phyloP scores from a whole-genome alignment of 2,888 invertebrate genomes.

The Apamea epomidion region DNA sequence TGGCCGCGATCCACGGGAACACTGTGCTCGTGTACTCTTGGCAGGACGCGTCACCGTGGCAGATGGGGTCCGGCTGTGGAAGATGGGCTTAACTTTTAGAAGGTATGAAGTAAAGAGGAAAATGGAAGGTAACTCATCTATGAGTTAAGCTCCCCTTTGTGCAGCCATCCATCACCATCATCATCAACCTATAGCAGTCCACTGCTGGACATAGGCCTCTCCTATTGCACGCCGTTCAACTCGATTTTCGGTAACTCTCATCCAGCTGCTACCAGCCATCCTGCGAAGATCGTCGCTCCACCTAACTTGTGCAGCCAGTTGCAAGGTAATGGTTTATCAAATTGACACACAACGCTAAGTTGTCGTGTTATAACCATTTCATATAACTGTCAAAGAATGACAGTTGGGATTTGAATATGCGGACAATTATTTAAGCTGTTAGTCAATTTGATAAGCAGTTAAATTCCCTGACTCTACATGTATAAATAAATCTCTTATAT shows the following conservation, averaged over 20 bases:
- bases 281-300: too few species aligned
- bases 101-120: background rate
- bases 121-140: background rate
- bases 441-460: background rate
- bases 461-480: background rate
- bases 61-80: constrained; percentile 45
- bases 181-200: too few species aligned
- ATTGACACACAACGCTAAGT: too few species aligned
- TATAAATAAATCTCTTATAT: too few species aligned
- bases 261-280: too few species aligned
- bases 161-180: too few species aligned
- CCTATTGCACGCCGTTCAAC: too few species aligned
- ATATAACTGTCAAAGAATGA: background rate
- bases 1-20: constrained; percentile 82
- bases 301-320: too few species aligned
- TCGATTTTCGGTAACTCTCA: too few species aligned
- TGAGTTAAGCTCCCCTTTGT: too few species aligned
- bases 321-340: background rate
- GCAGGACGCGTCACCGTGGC: constrained; percentile 44
- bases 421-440: background rate
- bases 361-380: background rate
- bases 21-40: constrained; percentile 65
- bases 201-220: too few species aligned
- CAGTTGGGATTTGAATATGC: background rate
- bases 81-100: background rate